These are phyloP conservation scores for Epizoanthus rinbou DNA, from an alignment of 92 coral and sea anemone species.

Conservation along the genomic window DNA sequence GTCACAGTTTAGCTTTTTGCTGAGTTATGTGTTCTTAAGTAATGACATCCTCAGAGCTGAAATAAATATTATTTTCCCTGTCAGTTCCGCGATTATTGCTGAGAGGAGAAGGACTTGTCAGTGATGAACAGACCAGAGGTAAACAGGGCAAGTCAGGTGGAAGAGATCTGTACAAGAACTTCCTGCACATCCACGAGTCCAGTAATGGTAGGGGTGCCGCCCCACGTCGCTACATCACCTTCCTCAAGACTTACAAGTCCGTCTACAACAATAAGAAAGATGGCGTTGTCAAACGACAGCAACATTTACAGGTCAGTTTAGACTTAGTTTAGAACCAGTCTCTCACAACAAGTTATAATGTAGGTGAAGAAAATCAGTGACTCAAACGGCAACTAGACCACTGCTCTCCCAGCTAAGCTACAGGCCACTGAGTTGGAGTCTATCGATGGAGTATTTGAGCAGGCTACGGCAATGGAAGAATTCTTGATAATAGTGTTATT, in stretches of 20 bases:
- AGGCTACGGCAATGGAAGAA: too few relatives aligned
- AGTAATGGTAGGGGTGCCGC: slow-evolving; percentile 84
- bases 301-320: slow-evolving; percentile 85
- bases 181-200: slow-evolving; percentile 89
- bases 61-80: neutral
- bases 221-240: slow-evolving; percentile 97
- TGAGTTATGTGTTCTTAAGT: too few relatives aligned
- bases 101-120: slow-evolving; percentile 72
- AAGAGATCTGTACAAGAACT: slow-evolving; percentile 83
- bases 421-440: too few relatives aligned
- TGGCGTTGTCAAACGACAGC: slow-evolving; percentile 95
- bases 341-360: neutral
- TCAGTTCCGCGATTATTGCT: slow-evolving; percentile 92
- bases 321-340: neutral
- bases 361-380: too few relatives aligned
- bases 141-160: slow-evolving; percentile 63
- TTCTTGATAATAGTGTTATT: too few relatives aligned
- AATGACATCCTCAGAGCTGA: too few relatives aligned
- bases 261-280: slow-evolving; percentile 89
- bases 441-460: too few relatives aligned
- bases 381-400: too few relatives aligned
- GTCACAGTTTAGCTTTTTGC: too few relatives aligned
- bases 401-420: too few relatives aligned
- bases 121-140: slow-evolving; percentile 44
- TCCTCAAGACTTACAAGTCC: slow-evolving; percentile 90